Evolutionary conservation across 2,797 vertebrate genomes (phyloP).

Genomic region (Microtus obscurus): DNA sequence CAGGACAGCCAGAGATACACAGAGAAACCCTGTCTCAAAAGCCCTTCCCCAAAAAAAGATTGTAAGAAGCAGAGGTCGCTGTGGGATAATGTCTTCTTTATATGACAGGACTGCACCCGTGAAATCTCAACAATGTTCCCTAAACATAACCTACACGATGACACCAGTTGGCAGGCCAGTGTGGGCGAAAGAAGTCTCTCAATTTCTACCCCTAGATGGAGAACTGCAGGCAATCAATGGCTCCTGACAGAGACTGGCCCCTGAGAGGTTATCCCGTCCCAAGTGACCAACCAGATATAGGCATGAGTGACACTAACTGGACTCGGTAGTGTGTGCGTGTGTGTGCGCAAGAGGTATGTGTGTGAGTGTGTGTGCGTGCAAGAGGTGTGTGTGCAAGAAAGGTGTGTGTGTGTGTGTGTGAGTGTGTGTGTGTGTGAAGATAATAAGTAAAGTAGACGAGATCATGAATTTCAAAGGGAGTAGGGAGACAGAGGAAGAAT

Average conservation of each 20-base stretch:
- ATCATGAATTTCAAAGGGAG: background rate
- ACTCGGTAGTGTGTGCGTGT: background rate
- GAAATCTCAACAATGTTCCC: background rate
- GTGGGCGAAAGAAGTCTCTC: background rate
- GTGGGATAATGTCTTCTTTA: background rate
- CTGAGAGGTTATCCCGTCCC: background rate
- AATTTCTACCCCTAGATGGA: background rate
- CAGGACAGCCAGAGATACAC: no score
- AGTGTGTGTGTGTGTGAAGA: background rate
- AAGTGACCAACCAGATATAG: background rate
- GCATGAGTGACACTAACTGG: background rate
- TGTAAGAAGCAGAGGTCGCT: background rate
- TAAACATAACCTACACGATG: background rate
- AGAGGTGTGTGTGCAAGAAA: no score
- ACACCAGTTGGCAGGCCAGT: background rate
- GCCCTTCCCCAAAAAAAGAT: background rate
- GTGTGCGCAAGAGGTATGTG: background rate
- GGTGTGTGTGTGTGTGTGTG: no score
- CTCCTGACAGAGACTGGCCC: background rate
- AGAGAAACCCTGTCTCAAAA: no score
- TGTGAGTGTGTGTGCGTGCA: background rate
- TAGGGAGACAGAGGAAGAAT: background rate
- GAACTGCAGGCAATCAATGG: background rate
- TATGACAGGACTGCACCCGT: background rate
- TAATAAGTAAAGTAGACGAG: background rate